A percentile compares a stretch with the other conserved stretches of the same genome.
phyloP scores from a whole-genome alignment of 2,888 invertebrate genomes.

The Hydrotaea cyrtoneurina region DNA sequence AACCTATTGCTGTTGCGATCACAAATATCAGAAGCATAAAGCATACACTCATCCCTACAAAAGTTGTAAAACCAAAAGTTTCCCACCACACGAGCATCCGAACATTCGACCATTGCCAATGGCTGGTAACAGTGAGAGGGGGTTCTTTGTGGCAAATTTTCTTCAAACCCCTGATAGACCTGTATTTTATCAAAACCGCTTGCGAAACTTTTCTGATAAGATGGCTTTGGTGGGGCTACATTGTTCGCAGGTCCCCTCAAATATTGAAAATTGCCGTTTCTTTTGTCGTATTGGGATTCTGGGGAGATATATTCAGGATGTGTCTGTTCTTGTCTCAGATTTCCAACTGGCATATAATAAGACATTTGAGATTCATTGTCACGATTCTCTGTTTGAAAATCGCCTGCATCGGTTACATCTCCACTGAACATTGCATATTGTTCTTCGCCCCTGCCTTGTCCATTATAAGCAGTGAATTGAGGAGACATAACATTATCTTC shows the following conservation, averaged over 20 bases:
- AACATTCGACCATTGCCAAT: constrained; percentile 66
- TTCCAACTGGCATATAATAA: constrained; percentile 6
- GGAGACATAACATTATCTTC: too few species aligned
- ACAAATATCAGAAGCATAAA: constrained; percentile 73
- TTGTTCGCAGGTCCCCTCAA: constrained; percentile 10
- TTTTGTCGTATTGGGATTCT: neutral
- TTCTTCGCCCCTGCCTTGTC: neutral
- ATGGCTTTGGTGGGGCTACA: neutral
- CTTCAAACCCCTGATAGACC: constrained; percentile 8
- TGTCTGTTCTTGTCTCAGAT: constrained; percentile 46
- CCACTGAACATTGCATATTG: neutral
- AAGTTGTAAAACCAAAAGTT: constrained; percentile 77
- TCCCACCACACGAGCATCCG: constrained; percentile 77
- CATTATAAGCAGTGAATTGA: too few species aligned
- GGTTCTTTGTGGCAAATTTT: neutral
- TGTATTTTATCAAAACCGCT: neutral
- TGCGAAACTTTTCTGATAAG: constrained; percentile 2
- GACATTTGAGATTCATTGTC: constrained; percentile 4
- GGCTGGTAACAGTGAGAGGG: constrained; percentile 71
- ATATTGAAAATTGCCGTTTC: neutral
- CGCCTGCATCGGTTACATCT: constrained; percentile 63
- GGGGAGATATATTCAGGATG: neutral
- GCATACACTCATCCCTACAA: constrained; percentile 75
- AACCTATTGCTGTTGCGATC: constrained; percentile 76
- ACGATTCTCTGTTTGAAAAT: constrained; percentile 71